These are phyloP conservation scores for Psophia crepitans DNA, from an alignment of 2,113 vertebrate species.

Conservation along the genomic window DNA sequence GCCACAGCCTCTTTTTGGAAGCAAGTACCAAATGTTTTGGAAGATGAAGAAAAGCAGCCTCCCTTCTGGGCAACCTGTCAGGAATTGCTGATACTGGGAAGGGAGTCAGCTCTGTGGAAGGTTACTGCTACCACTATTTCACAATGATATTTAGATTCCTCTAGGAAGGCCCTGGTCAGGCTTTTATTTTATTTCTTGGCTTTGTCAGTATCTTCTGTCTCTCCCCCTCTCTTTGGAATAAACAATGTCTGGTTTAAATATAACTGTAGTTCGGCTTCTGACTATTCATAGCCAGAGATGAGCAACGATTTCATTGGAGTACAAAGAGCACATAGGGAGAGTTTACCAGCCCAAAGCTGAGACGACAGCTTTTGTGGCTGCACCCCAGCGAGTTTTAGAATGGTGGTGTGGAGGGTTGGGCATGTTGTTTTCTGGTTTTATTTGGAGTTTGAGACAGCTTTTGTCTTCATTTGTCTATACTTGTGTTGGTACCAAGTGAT, in stretches of 20 bases:
- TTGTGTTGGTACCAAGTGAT: neutral
- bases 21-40: neutral
- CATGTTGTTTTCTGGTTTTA: neutral
- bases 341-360: neutral
- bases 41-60: constrained; percentile 1
- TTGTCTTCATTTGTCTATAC: neutral
- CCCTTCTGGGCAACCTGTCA: neutral
- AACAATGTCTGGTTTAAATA: constrained; percentile 7
- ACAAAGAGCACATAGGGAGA: neutral
- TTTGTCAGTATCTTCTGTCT: neutral
- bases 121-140: constrained; percentile 11
- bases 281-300: neutral
- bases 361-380: neutral
- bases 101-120: neutral
- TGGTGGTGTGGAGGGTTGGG: neutral
- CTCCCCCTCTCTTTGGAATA: neutral
- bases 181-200: constrained; percentile 19
- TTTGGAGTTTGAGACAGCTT: neutral
- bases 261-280: neutral
- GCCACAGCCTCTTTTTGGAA: neutral
- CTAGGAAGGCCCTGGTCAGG: neutral
- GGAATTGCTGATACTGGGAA: neutral
- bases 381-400: neutral
- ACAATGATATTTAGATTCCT: neutral
- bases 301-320: neutral